phyloP scores from a whole-genome alignment of 2,888 invertebrate genomes.

The Scaptomyza tumidula region DNA sequence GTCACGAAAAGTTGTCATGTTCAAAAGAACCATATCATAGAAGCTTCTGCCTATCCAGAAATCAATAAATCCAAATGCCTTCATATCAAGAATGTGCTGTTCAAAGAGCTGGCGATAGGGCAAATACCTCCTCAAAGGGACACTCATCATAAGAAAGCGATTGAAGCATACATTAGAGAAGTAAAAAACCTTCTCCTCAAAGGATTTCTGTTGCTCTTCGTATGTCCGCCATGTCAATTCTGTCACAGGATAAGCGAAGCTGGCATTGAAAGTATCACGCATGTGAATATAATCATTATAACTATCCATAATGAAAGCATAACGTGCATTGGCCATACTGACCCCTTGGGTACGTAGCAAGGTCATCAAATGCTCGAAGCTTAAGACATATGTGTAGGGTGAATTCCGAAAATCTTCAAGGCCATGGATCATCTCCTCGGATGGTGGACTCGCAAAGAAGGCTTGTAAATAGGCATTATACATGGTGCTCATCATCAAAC shows the following conservation, averaged over 20 bases:
- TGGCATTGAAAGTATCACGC: slow-evolving; percentile 50
- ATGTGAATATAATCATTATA: slow-evolving; percentile 16
- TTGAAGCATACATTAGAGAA: slow-evolving; percentile 48
- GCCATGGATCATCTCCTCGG: slow-evolving; percentile 5
- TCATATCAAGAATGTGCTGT: slow-evolving; percentile 43
- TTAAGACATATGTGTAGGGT: slow-evolving; percentile 10
- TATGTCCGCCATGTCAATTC: slow-evolving; percentile 48
- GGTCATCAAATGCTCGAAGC: background rate
- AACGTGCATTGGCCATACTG: background rate
- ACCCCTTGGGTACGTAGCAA: background rate
- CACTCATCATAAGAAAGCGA: slow-evolving; percentile 5
- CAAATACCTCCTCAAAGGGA: slow-evolving; percentile 42
- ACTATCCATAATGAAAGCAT: slow-evolving; percentile 1
- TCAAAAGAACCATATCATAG: slow-evolving; percentile 48
- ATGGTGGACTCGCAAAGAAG: slow-evolving; percentile 48
- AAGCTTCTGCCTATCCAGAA: slow-evolving; percentile 46
- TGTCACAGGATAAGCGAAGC: slow-evolving; percentile 49
- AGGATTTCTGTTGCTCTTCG: slow-evolving; percentile 57
- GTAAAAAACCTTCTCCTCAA: slow-evolving; percentile 48
- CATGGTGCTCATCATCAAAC: slow-evolving; percentile 68
- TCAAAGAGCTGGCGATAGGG: slow-evolving; percentile 62
- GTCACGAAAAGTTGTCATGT: slow-evolving; percentile 24
- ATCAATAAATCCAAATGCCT: slow-evolving; percentile 39
- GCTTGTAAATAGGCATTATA: slow-evolving; percentile 63
- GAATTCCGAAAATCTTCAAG: slow-evolving; percentile 26